Conservation (phyloP, 2,113 vertebrate genomes). For the Apistogramma diplotaenia region DNA sequence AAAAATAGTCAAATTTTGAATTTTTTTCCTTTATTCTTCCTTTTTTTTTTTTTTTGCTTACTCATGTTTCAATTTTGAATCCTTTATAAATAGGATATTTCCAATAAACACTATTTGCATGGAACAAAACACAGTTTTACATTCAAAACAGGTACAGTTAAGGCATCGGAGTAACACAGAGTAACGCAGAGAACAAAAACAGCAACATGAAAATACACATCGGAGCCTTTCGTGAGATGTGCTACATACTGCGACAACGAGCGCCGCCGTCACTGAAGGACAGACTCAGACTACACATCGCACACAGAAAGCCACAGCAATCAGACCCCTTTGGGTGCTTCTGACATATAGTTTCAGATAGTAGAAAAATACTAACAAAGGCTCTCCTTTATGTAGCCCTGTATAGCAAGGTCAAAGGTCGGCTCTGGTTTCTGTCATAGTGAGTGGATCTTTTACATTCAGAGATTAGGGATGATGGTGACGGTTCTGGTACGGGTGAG, state of each 20-base stretch:
- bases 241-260: constrained; percentile 25
- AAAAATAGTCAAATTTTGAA: background rate
- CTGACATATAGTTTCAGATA: background rate
- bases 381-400: background rate
- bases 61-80: background rate
- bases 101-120: background rate
- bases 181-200: constrained; percentile 11
- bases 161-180: constrained; percentile 40
- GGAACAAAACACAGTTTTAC: constrained; percentile 24
- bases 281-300: background rate
- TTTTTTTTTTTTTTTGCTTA: background rate
- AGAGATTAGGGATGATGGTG: constrained; percentile 16
- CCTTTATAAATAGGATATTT: constrained; percentile 20
- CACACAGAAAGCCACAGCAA: background rate
- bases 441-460: constrained; percentile 68
- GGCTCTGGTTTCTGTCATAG: constrained; percentile 65
- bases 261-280: background rate
- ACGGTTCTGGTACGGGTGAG: constrained; percentile 75
- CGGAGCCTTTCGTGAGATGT: background rate
- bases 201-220: background rate
- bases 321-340: background rate
- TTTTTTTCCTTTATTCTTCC: constrained; percentile 8
- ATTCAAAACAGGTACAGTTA: constrained; percentile 43
- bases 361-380: constrained; percentile 6
- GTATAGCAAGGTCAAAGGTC: constrained; percentile 1